Base-by-base conservation (phyloP, 2,113 vertebrate species). In the Macquaria ambigua region DNA sequence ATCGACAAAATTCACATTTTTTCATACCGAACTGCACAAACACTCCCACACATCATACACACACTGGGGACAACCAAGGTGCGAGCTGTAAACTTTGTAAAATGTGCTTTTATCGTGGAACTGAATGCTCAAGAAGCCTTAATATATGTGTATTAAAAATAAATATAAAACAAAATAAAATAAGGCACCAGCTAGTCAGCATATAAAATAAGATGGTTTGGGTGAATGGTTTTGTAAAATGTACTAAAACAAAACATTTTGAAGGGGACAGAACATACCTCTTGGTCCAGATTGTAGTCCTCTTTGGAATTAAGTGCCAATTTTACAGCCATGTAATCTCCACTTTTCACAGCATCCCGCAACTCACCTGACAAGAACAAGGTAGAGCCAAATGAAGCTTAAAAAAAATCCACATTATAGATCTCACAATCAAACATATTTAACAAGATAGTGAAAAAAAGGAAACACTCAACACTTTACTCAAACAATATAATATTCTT, bases 251-350 rank as follows among this genome's bases (percentile, higher is more conserved):
- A 25, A 18, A 53, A 28, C 14, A 61, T 7, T 46, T 31, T 23
- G 3, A 58, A 46, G 12, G 3, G n/a, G 8, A 55, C 0, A 11
- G 9, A 43, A 69, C 90, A 39, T 96, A 98, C 98, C 97, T 99
- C 98, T 92, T 99, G 98, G 82, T 99, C 98, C 84, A 99, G 94
- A 93, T 98, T 97, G 93, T 99, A 99, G 2, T 98, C 95, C 84
- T 98, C 96, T 56, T 96, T 97, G 85, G 98, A 99, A 94, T 97
- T 97, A 77, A 99, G 97, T 0, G 98, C 98, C 90, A 97, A 92
- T 93, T 99, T 99, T 28, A 99, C 98, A 56, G 97, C 96, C 95
- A 98, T 92, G 87, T 99, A 99, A 90, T 99, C 97, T 41, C 98
- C 98, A 87, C 96, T 98, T 95, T 99, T 99, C 87, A 99, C 97